Evolutionary conservation across 2,797 vertebrate species (phyloP).

Genomic region (Gymnothorax javanicus): DNA sequence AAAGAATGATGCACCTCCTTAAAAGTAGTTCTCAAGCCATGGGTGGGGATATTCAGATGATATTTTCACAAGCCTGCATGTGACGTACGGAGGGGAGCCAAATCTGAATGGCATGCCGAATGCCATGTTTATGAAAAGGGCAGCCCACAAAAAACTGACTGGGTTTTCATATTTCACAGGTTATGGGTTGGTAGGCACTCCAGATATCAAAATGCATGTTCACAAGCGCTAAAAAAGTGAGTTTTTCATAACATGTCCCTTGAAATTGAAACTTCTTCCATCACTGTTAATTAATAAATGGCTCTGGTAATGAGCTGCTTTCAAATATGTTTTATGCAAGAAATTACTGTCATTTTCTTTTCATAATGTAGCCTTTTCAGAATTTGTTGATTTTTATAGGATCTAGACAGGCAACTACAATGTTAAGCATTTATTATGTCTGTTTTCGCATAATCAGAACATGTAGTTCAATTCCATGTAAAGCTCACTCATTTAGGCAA

Average conservation of each 20-base stretch:
- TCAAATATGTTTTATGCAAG: background rate
- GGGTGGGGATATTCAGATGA: too few relatives aligned
- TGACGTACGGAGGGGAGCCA: too few relatives aligned
- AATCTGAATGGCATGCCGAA: too few relatives aligned
- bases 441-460: background rate
- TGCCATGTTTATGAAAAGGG: too few relatives aligned
- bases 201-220: too few relatives aligned
- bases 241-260: background rate
- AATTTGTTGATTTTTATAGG: background rate
- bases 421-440: background rate
- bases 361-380: background rate
- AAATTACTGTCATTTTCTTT: background rate
- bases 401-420: background rate
- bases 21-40: too few relatives aligned
- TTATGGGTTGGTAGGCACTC: too few relatives aligned
- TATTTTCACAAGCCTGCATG: too few relatives aligned
- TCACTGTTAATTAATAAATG: background rate
- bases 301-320: background rate
- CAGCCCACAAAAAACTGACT: too few relatives aligned
- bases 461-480: background rate
- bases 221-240: background rate
- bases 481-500: background rate
- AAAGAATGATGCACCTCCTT: too few relatives aligned
- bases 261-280: background rate
- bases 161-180: too few relatives aligned